Evolutionary conservation across 2,113 vertebrate genomes (phyloP), one percentile per base, ranked within the genome.

Genomic region (Manacus vitellinus): DNA sequence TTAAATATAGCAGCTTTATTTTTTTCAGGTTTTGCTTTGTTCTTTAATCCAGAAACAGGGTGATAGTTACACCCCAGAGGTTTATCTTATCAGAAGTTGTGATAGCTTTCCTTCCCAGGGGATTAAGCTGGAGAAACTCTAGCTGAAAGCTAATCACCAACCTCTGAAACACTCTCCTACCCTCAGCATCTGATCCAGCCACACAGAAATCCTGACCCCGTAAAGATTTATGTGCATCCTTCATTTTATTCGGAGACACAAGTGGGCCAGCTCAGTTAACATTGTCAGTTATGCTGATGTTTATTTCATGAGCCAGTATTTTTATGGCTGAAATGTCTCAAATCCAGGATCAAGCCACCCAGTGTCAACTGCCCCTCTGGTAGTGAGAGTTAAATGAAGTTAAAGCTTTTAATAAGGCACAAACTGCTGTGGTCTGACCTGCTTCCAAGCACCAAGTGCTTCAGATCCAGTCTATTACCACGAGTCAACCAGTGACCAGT

Each of bases 361-460:
- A 0, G 52, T 63, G 56, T 87, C 83, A 89, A 78, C 73, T 3
- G 0, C 39, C 14, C 58, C 62, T 88, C 58, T 55, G 67, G 85
- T 56, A 5, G 28, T 3, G 33, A 89, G 58, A 73, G 63, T 73
- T 70, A 89, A 84, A 85, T 1, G 2, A 56, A 77, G 67, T 65
- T 83, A 79, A 92, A 91, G 91, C 84, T 84, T 94, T 89, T 85
- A 89, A 68, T 68, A 96, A 91, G 44, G 70, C 62, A 94, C 80
- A 72, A 78, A 91, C 52, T 89, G 49, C 89, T 9, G 4, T 33
- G 74, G 52, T 65, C n/a, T 94, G 84, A 96, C 68, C 80, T 81
- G 68, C 72, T 94, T 74, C 55, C 1, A 6, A 92, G 67, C 33
- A 33, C 54, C 71, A 85, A 83, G 43, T n/a, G 46, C 67, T 91